These are phyloP conservation scores for Chymomyza procnemis DNA, from an alignment of 2,888 invertebrate genomes.

Conservation along the genomic window DNA sequence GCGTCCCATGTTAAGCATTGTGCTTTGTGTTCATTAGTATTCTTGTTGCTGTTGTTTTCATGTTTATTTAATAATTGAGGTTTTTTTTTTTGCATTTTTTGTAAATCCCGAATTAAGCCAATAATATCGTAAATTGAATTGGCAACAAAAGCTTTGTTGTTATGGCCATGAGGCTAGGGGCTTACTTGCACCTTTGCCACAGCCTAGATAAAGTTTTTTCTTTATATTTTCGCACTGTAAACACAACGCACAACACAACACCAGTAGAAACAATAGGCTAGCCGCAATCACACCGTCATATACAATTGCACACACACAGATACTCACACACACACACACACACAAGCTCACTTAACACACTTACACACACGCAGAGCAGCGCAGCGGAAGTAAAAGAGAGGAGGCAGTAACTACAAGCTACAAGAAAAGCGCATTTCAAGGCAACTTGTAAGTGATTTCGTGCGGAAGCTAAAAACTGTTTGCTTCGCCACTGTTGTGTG, in stretches of 20 bases:
- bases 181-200: neutral
- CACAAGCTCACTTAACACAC: neutral
- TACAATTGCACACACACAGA: neutral
- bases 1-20: constrained; percentile 11
- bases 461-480: constrained; percentile 46
- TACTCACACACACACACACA: neutral
- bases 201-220: constrained; percentile 14
- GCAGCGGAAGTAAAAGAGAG: constrained; percentile 2
- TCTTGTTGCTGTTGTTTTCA: neutral
- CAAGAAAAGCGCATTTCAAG: constrained; percentile 36
- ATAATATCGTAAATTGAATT: constrained; percentile 37
- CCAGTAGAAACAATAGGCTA: neutral
- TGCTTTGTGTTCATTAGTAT: constrained; percentile 5
- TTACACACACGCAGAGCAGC: neutral
- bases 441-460: constrained; percentile 40
- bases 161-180: neutral
- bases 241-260: constrained; percentile 31
- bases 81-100: neutral
- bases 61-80: neutral
- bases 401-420: constrained; percentile 4
- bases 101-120: constrained; percentile 20
- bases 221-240: too few species aligned
- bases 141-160: constrained; percentile 9
- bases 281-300: neutral
- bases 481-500: constrained; percentile 8